Base-by-base conservation (phyloP, 2,797 vertebrate species). In the Discoglossus pictus region DNA sequence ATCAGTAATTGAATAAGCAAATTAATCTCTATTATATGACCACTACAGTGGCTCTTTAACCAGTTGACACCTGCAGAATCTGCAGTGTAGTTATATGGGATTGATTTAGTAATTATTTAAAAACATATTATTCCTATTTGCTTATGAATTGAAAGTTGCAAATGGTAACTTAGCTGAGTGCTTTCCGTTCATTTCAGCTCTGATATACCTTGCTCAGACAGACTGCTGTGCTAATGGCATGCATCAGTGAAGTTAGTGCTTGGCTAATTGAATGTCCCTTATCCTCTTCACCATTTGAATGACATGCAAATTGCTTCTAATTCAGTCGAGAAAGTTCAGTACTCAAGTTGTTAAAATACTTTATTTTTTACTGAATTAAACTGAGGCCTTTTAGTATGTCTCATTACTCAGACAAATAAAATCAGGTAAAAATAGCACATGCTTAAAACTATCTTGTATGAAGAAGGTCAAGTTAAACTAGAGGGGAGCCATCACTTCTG, bases 251-350 rank as follows among this genome's bases (percentile, higher is more conserved):
- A 62, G 59, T 23, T 56, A 63, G 18, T 61, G 42, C 34, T 27
- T 55, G 34, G 36, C 59, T 62, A 42, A 63, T 56, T 70, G 62
- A 63, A 56, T 56, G 59, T 39, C 60, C 51, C 17, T 50, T 50
- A 63, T 53, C 48, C 58, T 61, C 59, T 56, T 63, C 35, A 39
- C 12, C 25, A 35, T 43, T 47, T 70, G 52, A 70, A 54, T 63
- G 67, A 63, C 51, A 56, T 62, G 60, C 59, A 55, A 70, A 63
- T 70, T 70, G 67, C 44, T 58, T 58, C 42, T 63, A 70, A 70
- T 70, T 35, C 36, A 62, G 51, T 39, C 36, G 42, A 25, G 24
- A 61, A 67, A 54, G 21, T 69, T 69, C 18, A 51, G 50, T 34
- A 25, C 7, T 25, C 20, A 55, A 61, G 35, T 62, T 62, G 27